Base-by-base conservation (phyloP, 1,140 invertebrate genomes). In the Physella acuta region DNA sequence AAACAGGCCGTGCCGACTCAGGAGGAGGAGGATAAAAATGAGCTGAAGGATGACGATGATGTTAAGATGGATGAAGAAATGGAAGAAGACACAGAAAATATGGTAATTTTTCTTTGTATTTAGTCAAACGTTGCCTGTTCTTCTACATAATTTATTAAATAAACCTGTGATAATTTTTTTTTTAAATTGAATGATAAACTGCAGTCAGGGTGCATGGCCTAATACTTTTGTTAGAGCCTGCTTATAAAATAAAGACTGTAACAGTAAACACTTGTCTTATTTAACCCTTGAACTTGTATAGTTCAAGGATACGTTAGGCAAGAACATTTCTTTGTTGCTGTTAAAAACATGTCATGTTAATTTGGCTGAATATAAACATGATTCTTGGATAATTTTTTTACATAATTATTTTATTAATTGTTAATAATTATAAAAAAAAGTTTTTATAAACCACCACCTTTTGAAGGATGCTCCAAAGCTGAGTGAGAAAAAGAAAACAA, bases 1-100 rank as follows among this genome's bases (percentile, higher is more conserved):
- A 89, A 92, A 76, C 88, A 90, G 72, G 87, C 90, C 1, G 85
- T 90, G 20, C 89, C 75, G 55, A 70, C 74, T 34, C 78, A 79
- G 8, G 74, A 77, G 28, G 79, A 80, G 44, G 77, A 79, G n/a
- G 76, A 75, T 11, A 73, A 73, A 28, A 66, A 75, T 31, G 73
- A 72, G 31, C 71, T 74, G 30, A 72, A 75, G 17, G 65, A 68
- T 5, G 74, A 73, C 28, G 74, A 79, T 2, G 80, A 82, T 73
- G 68, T 76, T 2, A 58, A 75, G 44, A 75, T 79, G 74, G 70
- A 79, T 28, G 75, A 82, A 1, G 73, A 84, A 30, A 75, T 76
- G 33, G 71, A 77, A 34, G 59, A 73, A 73, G 26, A 31, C 28
- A n/a, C 52, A 5, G 4, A 30, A 28, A 39, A 3, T 28, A 51